phyloP scores from a whole-genome alignment of 64 coral and sea anemone species.

The Platygyra sinensis region DNA sequence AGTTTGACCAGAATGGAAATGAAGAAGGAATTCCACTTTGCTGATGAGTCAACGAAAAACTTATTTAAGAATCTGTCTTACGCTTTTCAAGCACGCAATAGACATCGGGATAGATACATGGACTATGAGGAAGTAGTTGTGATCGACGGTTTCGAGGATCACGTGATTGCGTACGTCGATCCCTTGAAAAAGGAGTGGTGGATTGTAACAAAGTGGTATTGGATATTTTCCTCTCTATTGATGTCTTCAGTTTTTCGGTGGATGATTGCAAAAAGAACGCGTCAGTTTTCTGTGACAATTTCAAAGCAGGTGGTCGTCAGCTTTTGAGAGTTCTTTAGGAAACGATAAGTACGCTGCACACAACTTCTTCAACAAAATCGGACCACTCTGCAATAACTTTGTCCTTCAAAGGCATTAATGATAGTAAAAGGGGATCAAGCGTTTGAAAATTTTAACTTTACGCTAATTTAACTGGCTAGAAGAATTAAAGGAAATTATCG shows the following conservation, averaged over 20 bases:
- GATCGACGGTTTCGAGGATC: slow-evolving; percentile 54
- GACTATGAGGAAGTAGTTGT: slow-evolving; percentile 53
- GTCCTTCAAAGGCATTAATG: too few relatives aligned
- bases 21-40: slow-evolving; percentile 44
- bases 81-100: slow-evolving; percentile 72
- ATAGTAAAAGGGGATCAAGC: too few relatives aligned
- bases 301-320: slow-evolving; percentile 15
- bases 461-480: too few relatives aligned
- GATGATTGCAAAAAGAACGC: slow-evolving; percentile 46
- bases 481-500: too few relatives aligned
- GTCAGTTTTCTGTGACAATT: not conserved
- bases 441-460: too few relatives aligned
- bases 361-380: too few relatives aligned
- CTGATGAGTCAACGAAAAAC: slow-evolving; percentile 31
- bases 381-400: too few relatives aligned
- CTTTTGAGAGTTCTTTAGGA: not conserved
- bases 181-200: slow-evolving; percentile 22
- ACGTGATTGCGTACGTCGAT: slow-evolving; percentile 57
- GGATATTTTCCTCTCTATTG: slow-evolving; percentile 54
- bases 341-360: too few relatives aligned
- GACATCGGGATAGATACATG: slow-evolving; percentile 56
- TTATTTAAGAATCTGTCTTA: slow-evolving; percentile 66
- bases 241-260: slow-evolving; percentile 49
- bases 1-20: slow-evolving; percentile 33
- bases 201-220: slow-evolving; percentile 55